Evolutionary conservation across 2,888 invertebrate species (phyloP), one percentile per base, ranked within the genome.

Genomic region (Scaeva pyrastri): DNA sequence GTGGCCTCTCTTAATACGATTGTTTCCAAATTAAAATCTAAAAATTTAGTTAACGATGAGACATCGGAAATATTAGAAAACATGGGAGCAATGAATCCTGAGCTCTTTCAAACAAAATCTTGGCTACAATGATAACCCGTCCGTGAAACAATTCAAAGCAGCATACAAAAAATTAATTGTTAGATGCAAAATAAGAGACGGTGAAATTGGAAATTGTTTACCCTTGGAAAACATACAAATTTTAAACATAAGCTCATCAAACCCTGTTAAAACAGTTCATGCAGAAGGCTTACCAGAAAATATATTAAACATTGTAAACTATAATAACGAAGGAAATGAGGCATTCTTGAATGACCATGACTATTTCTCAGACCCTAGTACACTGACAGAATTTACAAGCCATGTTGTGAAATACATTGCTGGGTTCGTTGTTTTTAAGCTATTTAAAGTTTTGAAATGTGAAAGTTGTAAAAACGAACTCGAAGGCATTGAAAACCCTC

Each of bases 161-260:
- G 55, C 31, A 14, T 31, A 52, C 7, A 23, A 23, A 23, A 52
- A 23, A 52, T 23, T 52, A 1, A 31, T 56, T 2, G 12, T 56
- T 31, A 56, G 55, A 56, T 55, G 55, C 26, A 26, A 26, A 14
- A 55, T 56, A 56, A n/a, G 55, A 56, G 55, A 56, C 31, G 31
- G 55, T 31, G 31, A 31, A 1, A 56, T 16, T 16, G 55, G 55
- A 5, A 56, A 56, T 16, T 56, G 55, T 56, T n/a, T 56, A 3
- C 55, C 55, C 0, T 6, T 56, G 11, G 36, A 56, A 4, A 56
- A 56, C 16, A 56, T 56, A n/a, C 16, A 16, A 56, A 36, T 56
- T 16, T 11, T 56, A 1, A 48, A 21, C 31, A 55, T n/a, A 36
- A 36, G 36, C 36, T 36, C 36, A 31, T 3, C 31, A 31, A 31